These are phyloP conservation scores for Serranus cabrilla DNA, from an alignment of 2,797 vertebrate genomes.

Conservation along the genomic window DNA sequence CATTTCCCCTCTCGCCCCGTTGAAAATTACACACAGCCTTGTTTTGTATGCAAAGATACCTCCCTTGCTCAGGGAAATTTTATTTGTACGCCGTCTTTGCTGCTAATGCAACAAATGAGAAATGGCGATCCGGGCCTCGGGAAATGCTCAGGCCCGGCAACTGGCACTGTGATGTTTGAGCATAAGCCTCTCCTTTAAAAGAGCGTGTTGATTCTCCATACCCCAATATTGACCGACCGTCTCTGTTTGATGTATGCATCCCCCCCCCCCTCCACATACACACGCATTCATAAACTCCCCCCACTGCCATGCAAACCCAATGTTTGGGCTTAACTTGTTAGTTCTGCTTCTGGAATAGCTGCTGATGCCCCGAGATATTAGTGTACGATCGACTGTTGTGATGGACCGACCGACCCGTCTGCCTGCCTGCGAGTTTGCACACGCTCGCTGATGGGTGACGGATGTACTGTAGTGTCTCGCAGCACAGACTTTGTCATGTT, in stretches of 20 bases:
- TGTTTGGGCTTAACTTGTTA: conserved; percentile 97
- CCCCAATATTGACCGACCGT: conserved; percentile 95
- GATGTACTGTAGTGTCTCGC: conserved; percentile 43
- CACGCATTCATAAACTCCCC: conserved; percentile 56
- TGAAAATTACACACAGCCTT: conserved; percentile 71
- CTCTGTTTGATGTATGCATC: conserved; percentile 95
- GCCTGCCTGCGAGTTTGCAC: conserved; percentile 86
- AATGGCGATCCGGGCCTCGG: conserved; percentile 78
- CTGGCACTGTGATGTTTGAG: conserved; percentile 82
- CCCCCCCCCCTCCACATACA: conserved; percentile 68
- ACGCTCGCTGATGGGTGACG: conserved; percentile 85
- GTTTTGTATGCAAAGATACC: conserved; percentile 80
- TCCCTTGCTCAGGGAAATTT: conserved; percentile 73
- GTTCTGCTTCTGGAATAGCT: conserved; percentile 95
- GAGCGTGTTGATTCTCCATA: conserved; percentile 94
- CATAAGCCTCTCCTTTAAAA: conserved; percentile 92
- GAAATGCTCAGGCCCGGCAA: conserved; percentile 68
- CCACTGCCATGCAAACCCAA: conserved; percentile 89
- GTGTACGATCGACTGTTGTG: conserved; percentile 90
- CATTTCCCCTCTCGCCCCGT: conserved; percentile 42
- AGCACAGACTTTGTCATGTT: conserved; percentile 25
- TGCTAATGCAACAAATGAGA: conserved; percentile 84
- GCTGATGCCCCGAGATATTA: conserved; percentile 95
- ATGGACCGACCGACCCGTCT: conserved; percentile 86
- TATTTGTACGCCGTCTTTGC: conserved; percentile 73